Base-by-base conservation (phyloP, 2,113 vertebrate species). In the Polypterus senegalus region DNA sequence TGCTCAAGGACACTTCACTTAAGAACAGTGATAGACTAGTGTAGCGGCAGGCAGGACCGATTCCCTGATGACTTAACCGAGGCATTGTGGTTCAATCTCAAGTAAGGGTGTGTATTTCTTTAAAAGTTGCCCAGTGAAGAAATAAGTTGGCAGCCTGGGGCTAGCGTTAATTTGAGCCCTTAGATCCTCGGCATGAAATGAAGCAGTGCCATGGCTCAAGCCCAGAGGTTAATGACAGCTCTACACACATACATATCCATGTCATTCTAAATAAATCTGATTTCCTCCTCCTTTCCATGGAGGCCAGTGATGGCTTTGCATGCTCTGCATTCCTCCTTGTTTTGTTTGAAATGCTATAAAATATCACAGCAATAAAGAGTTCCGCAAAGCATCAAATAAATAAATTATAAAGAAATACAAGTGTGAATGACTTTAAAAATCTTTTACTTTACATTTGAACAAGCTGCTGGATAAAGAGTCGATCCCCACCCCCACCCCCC, bases 391-490 rank as follows among this genome's bases (percentile, higher is more conserved):
- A 27, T 27, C 79, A 88, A 91, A 89, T 81, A 86, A 85, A 89
- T 83, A 85, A 83, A 88, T 89, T 75, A 76, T 75, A 63, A 67
- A 65, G 71, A 71, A 79, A 80, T 74, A 81, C 80, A 83, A 76
- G 76, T 80, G 76, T 80, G 74, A 82, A 80, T 72, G 81, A 82
- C 82, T 82, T 81, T 72, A 74, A 79, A 70, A 76, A 76, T 87
- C 79, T 91, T 92, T 93, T 91, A 90, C 85, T 90, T 88, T 88
- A 88, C 86, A 88, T 88, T 88, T 82, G 87, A 94, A 93, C 91
- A 97, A 92, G 92, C 90, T 87, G 84, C 84, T 90, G 88, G 91
- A 92, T 91, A 92, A 93, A 92, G 85, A 88, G 83, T 87, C 86
- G 86, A 88, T 87, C 66, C 60, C 69, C 86, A 81, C 86, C 82